Base-by-base conservation (phyloP, 2,797 vertebrate species). In the Rhyacichthys aspro region DNA sequence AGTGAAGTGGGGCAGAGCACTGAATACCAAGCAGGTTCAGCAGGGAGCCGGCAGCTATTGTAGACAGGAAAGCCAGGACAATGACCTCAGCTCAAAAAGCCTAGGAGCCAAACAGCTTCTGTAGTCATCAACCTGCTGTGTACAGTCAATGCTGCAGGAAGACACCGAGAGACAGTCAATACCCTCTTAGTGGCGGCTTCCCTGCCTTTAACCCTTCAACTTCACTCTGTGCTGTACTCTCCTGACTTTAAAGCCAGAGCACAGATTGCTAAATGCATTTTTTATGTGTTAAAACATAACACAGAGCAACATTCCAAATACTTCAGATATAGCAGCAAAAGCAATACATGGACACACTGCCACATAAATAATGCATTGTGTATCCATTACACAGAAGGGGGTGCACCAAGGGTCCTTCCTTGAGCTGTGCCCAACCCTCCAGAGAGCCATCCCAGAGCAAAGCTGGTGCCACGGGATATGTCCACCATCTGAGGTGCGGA, bases 1-100 rank as follows among this genome's bases (percentile, higher is more conserved):
- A 59, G 69, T 49, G 67, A 72, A 77, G 61, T 19, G 57, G 65
- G 61, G 79, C 66, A 85, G 75, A 83, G 66, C 76, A 82, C 57
- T 79, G 87, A 83, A 91, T 88, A 81, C 67, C 46, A 90, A 91
- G 79, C 77, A 77, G 82, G 38, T 83, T 76, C 84, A 82, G 85
- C 74, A 77, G 84, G 86, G 82, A 81, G 81, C 76, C 83, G 44
- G 59, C 42, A 74, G 85, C 87, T 74, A 79, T 82, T 84, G 76
- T 84, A 63, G 62, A 84, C 72, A 75, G 78, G 69, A 81, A 83
- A 90, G 78, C 55, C 52, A 1, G 55, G 81, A 90, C 85, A 89
- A 88, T 90, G 87, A 89, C 87, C 83, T 74, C 67, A 19, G 64
- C 69, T 55, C 76, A 15, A 53, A 41, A 64, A 52, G 60, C 57